Conservation (phyloP, 2,797 vertebrate genomes). For the Myiothlypis coronata region DNA sequence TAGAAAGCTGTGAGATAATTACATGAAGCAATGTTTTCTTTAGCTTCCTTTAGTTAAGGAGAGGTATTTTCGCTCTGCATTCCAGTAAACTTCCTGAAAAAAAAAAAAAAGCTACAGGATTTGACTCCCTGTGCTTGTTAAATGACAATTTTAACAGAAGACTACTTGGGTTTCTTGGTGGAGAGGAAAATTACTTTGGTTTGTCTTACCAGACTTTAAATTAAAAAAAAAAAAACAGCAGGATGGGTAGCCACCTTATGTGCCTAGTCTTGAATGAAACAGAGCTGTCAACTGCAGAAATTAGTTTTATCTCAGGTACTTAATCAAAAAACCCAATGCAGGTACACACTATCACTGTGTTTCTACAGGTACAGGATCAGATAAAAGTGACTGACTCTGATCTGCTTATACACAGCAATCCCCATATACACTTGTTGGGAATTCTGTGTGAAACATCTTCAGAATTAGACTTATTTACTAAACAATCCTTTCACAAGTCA, state of each 20-base stretch:
- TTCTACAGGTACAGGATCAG: not conserved
- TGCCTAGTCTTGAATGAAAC: not conserved
- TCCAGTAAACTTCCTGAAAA: not conserved
- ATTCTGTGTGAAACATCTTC: not conserved
- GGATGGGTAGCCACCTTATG: not conserved
- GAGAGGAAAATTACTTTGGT: not conserved
- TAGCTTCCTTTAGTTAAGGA: not conserved
- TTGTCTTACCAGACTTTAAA: not conserved
- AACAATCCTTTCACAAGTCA: not conserved
- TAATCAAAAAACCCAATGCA: not conserved
- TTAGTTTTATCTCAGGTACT: not conserved
- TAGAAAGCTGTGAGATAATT: not conserved
- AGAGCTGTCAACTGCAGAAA: not conserved
- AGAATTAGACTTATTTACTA: not conserved
- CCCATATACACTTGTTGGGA: not conserved
- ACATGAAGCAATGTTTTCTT: not conserved
- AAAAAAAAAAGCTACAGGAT: not conserved
- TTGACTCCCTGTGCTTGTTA: not conserved
- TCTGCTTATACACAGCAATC: not conserved
- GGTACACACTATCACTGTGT: not conserved
- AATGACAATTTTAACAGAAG: not conserved
- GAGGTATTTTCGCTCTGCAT: not conserved
- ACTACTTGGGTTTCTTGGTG: not conserved
- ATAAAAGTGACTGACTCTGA: not conserved
- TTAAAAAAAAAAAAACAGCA: not conserved